phyloP scores from a whole-genome alignment of 2,888 invertebrate genomes.

The Heliconius cydno region DNA sequence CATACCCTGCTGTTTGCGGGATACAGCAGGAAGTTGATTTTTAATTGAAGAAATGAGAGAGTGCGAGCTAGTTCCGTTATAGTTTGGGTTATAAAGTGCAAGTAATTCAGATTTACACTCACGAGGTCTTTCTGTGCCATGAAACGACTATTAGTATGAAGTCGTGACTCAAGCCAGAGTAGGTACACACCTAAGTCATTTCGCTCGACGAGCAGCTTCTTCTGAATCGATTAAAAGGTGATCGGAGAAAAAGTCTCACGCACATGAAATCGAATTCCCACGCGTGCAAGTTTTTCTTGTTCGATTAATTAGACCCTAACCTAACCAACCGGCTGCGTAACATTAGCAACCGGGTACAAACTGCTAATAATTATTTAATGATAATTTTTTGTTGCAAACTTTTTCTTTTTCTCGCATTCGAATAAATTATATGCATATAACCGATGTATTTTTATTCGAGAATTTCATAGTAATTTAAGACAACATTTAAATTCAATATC shows the following conservation, averaged over 20 bases:
- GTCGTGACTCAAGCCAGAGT: conserved; percentile 49
- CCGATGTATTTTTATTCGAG: neutral
- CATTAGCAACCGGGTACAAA: conserved; percentile 40
- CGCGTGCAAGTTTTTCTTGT: conserved; percentile 68
- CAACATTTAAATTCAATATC: neutral
- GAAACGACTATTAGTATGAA: conserved; percentile 37
- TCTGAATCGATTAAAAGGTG: conserved; percentile 57
- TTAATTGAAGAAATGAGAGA: neutral
- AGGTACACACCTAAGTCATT: conserved; percentile 42
- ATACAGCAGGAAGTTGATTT: too few species aligned
- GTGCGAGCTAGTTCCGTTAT: neutral
- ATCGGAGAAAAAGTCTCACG: conserved; percentile 74
- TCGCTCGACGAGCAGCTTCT: conserved; percentile 61
- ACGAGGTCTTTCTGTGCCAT: conserved; percentile 54
- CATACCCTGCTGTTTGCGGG: too few species aligned
- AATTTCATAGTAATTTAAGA: neutral
- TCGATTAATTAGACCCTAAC: conserved; percentile 60
- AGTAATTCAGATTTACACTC: conserved; percentile 49
- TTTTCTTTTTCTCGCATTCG: neutral
- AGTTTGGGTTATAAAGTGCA: neutral
- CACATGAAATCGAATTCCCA: conserved; percentile 76
- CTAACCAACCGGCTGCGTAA: conserved; percentile 36
- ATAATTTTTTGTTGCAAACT: neutral
- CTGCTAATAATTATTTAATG: neutral
- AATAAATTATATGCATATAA: neutral